Evolutionary conservation across 1,140 invertebrate genomes (phyloP), one percentile per base, ranked within the genome.

Genomic region (Microplitis demolitor): DNA sequence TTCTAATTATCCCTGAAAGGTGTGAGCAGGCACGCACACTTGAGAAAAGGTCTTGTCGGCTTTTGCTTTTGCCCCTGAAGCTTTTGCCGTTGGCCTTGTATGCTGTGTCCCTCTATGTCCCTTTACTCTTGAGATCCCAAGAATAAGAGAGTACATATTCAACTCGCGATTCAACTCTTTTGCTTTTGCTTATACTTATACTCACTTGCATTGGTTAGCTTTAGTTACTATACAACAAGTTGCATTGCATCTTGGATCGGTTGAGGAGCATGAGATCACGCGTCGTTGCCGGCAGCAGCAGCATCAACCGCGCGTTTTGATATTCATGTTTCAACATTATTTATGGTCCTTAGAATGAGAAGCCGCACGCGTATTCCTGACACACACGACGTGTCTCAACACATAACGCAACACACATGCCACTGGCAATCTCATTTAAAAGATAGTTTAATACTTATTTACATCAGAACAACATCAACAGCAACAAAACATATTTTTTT

Each of bases 291-390:
- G 62, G 62, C 34, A 16, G 62, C 39, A 45, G 39, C 39, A 45
- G 39, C 39, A 45, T 45, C 39, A 45, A 45, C 39, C 39, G 39
- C 39, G 39, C 62, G n/a, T 60, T 66, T 68, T 61, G 66, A 76
- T 76, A 78, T 76, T 78, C 72, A 68, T 72, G 74, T 78, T 73
- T 37, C 51, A 16, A 62, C 63, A 73, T 77, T 76, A 79, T 79
- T 79, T 79, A 78, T 68, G 76, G 74, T 67, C 71, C 8, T 5
- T 34, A 71, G 69, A 78, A 77, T 79, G 77, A 70, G 71, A 64
- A 71, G 69, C 74, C 74, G 69, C 75, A 78, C 74, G 77, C 73
- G 74, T 71, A 72, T 72, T 45, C 16, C 37, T 35, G 63, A 71
- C 75, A 72, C 56, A 39, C 16, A 39, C 61, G 11, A 33, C 31